Evolutionary conservation across 2,888 invertebrate genomes (phyloP), one percentile per base, ranked within the genome.

Genomic region (Hybos culiciformis): DNA sequence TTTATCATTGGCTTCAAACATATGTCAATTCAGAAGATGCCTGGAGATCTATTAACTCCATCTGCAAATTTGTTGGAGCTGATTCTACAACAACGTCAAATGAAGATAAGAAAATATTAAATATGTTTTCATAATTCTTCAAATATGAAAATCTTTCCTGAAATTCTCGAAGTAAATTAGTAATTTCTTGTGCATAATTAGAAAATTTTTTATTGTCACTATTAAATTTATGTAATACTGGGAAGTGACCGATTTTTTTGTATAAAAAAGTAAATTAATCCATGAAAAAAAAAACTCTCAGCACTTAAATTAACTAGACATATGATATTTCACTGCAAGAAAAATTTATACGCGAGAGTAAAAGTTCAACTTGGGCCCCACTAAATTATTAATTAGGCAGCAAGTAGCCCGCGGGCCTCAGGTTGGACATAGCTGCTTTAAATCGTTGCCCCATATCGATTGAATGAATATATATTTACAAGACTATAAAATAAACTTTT

Each of bases 1-100:
- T 33, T 33, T 33, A 33, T 33, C 33, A 33, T 33, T 33, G 18
- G 33, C 33, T 33, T 33, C 33, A 33, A 33, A 33, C 32, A 32
- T 32, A 17, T 32, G 17, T 32, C 6, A 32, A 32, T 32, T 32
- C 32, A 32, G 32, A 32, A 6, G 32, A 32, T 32, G 32, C 3
- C 32, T 32, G 32, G 32, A 32, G 32, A 32, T 32, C 17, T 33
- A 33, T 33, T 33, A 33, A 33, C 33, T 33, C 17, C 33, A 33
- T 33, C 11, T 33, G 33, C 33, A 17, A 33, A 33, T 18, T 33
- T 33, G 17, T 33, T 33, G 33, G 33, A 33, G 33, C 33, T 33
- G 33, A 33, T 33, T 33, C 33, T 9, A 33, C 33, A 33, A 33
- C 33, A 29, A n/a, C n/a, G 29, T 29, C 29, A 33, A 33, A 33